Percentiles rank a stretch among this genome's conserved stretches.
Evolutionary conservation across 2,113 vertebrate genomes (phyloP).

Genomic region (Pseudorectes ferrugineus): DNA sequence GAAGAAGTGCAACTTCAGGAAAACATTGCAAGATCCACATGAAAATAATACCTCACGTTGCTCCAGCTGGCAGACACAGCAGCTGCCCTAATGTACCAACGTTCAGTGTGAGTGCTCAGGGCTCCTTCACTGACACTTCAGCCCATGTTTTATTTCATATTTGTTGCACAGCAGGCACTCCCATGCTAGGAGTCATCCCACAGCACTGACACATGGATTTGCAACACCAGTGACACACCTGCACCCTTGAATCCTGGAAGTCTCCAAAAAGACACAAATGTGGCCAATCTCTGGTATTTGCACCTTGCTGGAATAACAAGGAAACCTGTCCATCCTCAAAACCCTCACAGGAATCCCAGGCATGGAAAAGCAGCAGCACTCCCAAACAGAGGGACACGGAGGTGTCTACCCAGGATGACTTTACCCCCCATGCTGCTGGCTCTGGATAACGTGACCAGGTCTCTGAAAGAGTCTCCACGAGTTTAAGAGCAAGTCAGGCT

Average conservation of each 20-base stretch:
- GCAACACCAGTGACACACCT: not conserved
- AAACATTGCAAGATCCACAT: not conserved
- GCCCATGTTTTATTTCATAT: not conserved
- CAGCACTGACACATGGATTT: not conserved
- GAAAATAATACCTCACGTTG: not conserved
- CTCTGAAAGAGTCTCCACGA: not conserved
- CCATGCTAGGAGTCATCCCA: not conserved
- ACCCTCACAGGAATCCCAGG: accelerated
- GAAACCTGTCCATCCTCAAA: not conserved
- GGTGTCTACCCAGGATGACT: not conserved
- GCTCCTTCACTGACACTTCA: not conserved
- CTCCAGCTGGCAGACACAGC: not conserved
- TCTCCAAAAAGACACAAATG: not conserved
- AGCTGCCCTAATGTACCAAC: not conserved
- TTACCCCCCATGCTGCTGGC: not conserved
- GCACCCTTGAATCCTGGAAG: not conserved
- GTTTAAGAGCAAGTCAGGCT: not conserved
- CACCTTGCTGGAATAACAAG: not conserved
- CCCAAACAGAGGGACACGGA: accelerated
- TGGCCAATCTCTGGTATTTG: not conserved
- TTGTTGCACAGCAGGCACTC: not conserved
- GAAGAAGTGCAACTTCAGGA: not conserved
- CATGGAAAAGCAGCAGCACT: not conserved
- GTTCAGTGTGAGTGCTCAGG: not conserved
- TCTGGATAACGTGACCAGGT: not conserved